Evolutionary conservation across 2,113 vertebrate species (phyloP).

Genomic region (Chaetops frenatus): DNA sequence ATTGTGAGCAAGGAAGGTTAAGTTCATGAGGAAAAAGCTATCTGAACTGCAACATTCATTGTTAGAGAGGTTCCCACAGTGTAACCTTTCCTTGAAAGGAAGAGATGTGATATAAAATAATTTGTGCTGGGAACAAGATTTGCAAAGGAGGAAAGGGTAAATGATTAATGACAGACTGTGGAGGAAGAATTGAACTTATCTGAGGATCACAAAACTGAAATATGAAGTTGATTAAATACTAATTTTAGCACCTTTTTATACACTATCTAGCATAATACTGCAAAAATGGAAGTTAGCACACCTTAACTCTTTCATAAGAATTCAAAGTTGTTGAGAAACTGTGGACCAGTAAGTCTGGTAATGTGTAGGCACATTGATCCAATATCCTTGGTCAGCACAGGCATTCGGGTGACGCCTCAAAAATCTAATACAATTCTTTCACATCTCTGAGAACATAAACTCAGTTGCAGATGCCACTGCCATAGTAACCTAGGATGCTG

Average conservation of each 20-base stretch:
- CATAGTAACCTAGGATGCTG: not conserved
- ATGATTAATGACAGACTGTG: not conserved
- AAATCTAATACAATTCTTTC: not conserved
- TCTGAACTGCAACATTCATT: not conserved
- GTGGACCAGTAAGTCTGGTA: not conserved
- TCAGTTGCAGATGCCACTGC: not conserved
- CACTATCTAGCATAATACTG: not conserved
- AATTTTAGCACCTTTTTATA: not conserved
- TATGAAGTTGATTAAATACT: not conserved
- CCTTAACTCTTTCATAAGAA: not conserved
- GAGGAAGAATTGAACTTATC: not conserved
- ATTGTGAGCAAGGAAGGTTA: not conserved
- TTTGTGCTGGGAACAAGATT: not conserved
- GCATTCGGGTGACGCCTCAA: not conserved
- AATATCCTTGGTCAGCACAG: not conserved
- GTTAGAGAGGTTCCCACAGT: not conserved
- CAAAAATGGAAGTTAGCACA: not conserved
- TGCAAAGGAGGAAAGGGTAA: not conserved
- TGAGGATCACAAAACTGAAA: not conserved
- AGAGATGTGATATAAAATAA: not conserved
- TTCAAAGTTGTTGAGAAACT: not conserved
- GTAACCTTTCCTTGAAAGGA: not conserved
- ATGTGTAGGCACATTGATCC: not conserved
- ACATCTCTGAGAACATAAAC: not conserved
- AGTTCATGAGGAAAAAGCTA: not conserved